Conservation (phyloP, 2,888 invertebrate species). For the Frankliniella intonsa region DNA sequence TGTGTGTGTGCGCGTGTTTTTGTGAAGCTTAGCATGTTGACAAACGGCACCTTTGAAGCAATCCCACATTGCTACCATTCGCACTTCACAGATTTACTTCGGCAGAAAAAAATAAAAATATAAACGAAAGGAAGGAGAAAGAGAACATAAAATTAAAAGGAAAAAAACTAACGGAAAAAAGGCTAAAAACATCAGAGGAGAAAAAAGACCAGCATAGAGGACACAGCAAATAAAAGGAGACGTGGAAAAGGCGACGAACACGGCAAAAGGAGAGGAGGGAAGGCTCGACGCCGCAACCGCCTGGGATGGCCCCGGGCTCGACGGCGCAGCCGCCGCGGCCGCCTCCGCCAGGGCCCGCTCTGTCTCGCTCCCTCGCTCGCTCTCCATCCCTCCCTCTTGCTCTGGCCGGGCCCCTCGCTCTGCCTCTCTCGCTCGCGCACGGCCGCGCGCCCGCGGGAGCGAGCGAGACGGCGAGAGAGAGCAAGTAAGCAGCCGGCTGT, state of each 20-base stretch:
- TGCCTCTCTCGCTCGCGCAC: background rate
- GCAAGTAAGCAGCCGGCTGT: background rate
- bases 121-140: no score
- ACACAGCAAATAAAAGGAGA: background rate
- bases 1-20: constrained; percentile 8
- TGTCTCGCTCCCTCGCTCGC: background rate
- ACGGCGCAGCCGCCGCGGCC: constrained; percentile 6
- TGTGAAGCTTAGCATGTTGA: background rate
- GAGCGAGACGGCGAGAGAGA: background rate
- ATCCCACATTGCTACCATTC: constrained; percentile 16
- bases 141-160: no score
- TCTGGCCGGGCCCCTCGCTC: no score
- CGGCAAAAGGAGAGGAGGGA: background rate
- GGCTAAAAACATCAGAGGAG: no score
- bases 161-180: no score
- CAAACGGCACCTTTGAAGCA: constrained; percentile 21
- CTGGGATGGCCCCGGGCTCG: background rate
- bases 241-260: background rate
- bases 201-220: background rate
- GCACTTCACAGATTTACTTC: constrained; percentile 22
- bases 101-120: background rate
- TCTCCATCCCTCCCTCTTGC: background rate
- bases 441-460: background rate
- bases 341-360: background rate
- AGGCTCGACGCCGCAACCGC: constrained; percentile 9